These are phyloP conservation scores for Catagonus wagneri DNA, from an alignment of 2,113 vertebrate species.

Conservation along the genomic window DNA sequence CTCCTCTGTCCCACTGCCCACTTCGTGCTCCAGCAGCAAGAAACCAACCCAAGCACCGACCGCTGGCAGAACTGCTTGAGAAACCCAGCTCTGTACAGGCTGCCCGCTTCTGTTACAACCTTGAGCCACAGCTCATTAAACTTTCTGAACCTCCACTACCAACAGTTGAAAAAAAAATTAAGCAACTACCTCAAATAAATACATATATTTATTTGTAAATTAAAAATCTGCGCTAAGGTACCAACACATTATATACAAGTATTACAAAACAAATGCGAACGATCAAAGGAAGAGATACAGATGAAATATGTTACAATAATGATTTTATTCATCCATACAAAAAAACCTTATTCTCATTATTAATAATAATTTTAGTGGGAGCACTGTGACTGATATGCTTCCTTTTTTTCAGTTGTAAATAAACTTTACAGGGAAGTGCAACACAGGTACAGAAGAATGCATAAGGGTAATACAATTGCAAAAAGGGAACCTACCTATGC, in stretches of 20 bases:
- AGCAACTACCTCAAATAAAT: not conserved
- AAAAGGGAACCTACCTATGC: not conserved
- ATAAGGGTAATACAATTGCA: too few species aligned
- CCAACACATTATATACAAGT: not conserved
- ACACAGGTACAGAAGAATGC: not conserved
- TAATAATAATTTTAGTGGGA: not conserved
- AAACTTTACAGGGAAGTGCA: not conserved
- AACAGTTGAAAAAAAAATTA: not conserved
- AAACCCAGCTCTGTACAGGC: not conserved
- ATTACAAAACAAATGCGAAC: not conserved
- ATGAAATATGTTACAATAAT: slow-evolving; percentile 23
- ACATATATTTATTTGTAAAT: not conserved
- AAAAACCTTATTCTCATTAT: not conserved
- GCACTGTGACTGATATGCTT: not conserved
- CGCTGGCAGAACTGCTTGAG: not conserved
- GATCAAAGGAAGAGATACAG: not conserved
- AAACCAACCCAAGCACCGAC: not conserved
- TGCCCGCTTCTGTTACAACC: not conserved
- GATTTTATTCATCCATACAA: slow-evolving; percentile 30
- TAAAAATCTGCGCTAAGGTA: not conserved
- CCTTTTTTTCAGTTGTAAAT: not conserved
- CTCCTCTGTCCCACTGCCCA: not conserved
- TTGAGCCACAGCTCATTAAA: not conserved
- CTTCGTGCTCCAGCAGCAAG: not conserved
- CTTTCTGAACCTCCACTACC: not conserved